Evolutionary conservation across 2,888 invertebrate genomes (phyloP), one percentile per base, ranked within the genome.

Genomic region (Thera obeliscata): DNA sequence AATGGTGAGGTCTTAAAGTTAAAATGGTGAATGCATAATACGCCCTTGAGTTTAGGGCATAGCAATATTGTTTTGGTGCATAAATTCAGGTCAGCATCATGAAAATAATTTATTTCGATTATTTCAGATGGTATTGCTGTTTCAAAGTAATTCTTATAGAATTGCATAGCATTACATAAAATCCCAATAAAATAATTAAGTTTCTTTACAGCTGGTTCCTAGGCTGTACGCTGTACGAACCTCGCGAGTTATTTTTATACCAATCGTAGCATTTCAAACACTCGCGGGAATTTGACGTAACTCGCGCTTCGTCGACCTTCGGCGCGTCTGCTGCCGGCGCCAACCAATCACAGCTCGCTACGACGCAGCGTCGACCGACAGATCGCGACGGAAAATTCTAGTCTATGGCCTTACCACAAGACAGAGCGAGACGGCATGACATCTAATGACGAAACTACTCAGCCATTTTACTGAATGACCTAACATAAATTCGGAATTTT

Each of bases 381-480:
- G 80, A 89, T 75, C 72, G 88, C 81, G 84, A 89, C 67, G 60
- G 68, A 73, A 67, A 43, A 74, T 50, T 38, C 50, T 12, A 61
- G 35, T 38, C 66, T 57, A 71, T 48, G 58, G 55, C 54, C 11
- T 11, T n/a, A 8, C 50, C 49, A 35, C 67, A 74, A 9, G 83
- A 49, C 48, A 70, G 83, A 92, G 59, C 74, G 82, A 78, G 90
- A 91, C 66, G 74, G 74, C 76, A 71, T 78, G 73, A 83, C 56
- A 74, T 75, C 72, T 81, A 84, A 86, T 88, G 89, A 89, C 84
- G 86, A 86, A 84, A 84, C 76, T 76, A 78, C 76, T 78, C 81
- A 76, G 81, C 83, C 82, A 72, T 76, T 72, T 76, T 81, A 82
- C 81, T 86, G 86, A 79, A 87, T 87, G 88, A 87, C 88, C 84